phyloP scores from a whole-genome alignment of 92 coral and sea anemone species.

The Umimayanthus chanpuru region DNA sequence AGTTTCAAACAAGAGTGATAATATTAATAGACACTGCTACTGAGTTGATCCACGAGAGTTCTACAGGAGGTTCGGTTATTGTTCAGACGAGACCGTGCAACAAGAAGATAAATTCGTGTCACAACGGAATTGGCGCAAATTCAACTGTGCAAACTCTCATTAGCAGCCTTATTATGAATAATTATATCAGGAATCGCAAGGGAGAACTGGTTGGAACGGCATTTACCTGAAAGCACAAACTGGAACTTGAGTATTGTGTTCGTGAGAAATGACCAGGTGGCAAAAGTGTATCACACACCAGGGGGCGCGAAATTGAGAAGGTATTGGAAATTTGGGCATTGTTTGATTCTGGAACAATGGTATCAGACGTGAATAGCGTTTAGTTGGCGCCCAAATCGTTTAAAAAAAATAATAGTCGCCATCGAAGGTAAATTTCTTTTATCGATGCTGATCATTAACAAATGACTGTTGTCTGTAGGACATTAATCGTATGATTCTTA shows the following conservation, averaged over 20 bases:
- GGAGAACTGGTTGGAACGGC: neutral
- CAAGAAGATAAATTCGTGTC: neutral
- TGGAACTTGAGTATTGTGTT: neutral
- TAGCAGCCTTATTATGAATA: neutral
- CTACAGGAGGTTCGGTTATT: too few relatives aligned
- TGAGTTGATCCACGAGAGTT: neutral
- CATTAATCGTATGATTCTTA: constrained; percentile 8
- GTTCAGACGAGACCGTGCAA: neutral
- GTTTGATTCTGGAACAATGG: neutral
- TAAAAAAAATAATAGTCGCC: neutral
- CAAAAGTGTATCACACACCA: neutral
- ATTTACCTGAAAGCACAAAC: neutral
- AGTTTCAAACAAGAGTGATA: neutral
- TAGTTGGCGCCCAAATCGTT: constrained; percentile 40
- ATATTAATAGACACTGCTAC: neutral
- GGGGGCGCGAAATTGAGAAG: constrained; percentile 6
- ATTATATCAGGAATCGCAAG: neutral
- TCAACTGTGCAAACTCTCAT: constrained; percentile 4
- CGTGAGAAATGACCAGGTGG: constrained; percentile 31
- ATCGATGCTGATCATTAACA: constrained; percentile 13
- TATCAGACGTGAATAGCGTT: neutral
- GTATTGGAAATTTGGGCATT: neutral
- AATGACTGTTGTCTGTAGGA: constrained; percentile 12
- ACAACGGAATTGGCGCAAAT: neutral
- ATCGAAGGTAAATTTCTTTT: constrained; percentile 1